Evolutionary conservation across 92 coral and sea anemone species (phyloP), one percentile per base, ranked within the genome.

Genomic region (Paramuricea clavata): DNA sequence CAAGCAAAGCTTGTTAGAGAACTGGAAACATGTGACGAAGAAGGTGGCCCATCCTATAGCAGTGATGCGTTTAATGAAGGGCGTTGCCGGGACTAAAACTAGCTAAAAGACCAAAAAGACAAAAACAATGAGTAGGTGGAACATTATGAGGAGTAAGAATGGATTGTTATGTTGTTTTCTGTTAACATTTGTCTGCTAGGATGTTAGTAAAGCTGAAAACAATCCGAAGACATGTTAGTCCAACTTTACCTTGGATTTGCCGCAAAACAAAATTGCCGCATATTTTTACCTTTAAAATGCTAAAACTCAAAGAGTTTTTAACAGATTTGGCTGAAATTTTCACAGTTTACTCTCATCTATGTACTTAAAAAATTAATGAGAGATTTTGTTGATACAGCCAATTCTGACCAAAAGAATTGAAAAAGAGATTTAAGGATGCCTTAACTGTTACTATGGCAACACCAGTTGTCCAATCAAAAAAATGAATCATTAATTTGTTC

Each of bases 261-360:
- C 62, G 17, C 12, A 76, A 76, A 47, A 21, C 36, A 44, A 23
- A 12, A 76, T 76, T 76, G 12, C 13, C 19, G 57, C 57, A 47
- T 27, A 16, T 44, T 6, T 49, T 56, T 33, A 76, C 12, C 62
- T 42, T 76, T 33, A 65, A 82, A 82, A 35, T 65, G 26, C 74
- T 42, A 82, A 82, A 67, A 67, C 78, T 68, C 74, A 33, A 27
- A 69, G 49, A 42, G 12, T 42, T 62, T 82, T 82, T 82, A 22
- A 67, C 49, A 52, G 49, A 82, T 82, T 82, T 50, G 78, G 31
- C 71, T 82, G 86, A 82, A 39, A 68, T 82, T 82, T 82, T 82
- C 86, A n/a, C 71, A 49, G 50, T 28, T 60, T 82, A 50, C 49
- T 82, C 77, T 28, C 41, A 49, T 25, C 33, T 56, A 23, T 32